Percentiles rank a stretch among this genome's conserved stretches.
Evolutionary conservation across 2,113 vertebrate genomes (phyloP).

Genomic region (Acrocephalus kingi): DNA sequence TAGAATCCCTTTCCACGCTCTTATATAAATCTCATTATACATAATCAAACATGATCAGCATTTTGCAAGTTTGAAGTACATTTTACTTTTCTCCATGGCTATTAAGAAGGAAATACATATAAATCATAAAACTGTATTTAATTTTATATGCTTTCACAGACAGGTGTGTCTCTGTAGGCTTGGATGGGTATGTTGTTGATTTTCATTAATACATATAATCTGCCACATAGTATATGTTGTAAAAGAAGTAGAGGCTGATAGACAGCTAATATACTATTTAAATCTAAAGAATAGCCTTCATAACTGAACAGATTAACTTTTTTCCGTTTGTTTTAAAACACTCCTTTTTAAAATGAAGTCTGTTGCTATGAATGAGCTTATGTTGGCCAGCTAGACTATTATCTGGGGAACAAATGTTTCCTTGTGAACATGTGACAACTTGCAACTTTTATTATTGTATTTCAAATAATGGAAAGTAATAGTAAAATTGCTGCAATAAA

Average conservation of each 20-base stretch:
- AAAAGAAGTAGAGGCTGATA: background rate
- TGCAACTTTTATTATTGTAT: background rate
- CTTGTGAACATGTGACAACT: slow-evolving; percentile 4
- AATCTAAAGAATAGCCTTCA: background rate
- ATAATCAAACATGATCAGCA: background rate
- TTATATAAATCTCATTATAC: background rate
- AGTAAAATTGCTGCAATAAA: slow-evolving; percentile 29
- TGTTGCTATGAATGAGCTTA: background rate
- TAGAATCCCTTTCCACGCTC: background rate
- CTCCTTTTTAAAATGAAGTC: background rate
- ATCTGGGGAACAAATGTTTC: slow-evolving; percentile 4
- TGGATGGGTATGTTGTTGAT: background rate
- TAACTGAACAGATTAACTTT: slow-evolving; percentile 11
- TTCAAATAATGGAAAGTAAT: slow-evolving; percentile 42
- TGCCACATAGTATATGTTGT: background rate
- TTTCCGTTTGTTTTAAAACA: background rate
- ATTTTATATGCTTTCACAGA: background rate
- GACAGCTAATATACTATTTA: background rate
- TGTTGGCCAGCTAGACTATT: background rate
- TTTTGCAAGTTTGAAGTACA: background rate
- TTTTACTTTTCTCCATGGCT: background rate
- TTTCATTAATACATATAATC: background rate
- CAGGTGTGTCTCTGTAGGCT: background rate
- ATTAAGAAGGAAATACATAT: background rate
- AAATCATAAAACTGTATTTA: background rate